phyloP scores from a whole-genome alignment of 2,888 invertebrate species.

The Epicampocera succincta region DNA sequence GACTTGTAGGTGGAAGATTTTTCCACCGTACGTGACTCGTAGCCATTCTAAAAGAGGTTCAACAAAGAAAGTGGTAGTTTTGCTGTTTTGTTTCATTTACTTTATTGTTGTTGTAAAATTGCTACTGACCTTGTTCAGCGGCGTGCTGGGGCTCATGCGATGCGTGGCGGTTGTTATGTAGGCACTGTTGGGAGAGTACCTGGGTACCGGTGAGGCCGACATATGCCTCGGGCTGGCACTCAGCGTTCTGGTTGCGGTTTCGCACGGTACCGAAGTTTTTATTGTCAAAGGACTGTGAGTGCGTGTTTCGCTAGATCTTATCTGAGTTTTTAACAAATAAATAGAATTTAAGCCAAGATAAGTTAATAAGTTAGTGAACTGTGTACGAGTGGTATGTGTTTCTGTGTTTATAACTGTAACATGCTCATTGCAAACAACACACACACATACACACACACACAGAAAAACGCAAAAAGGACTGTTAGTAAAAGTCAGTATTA shows the following conservation, averaged over 20 bases:
- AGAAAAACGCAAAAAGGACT: conserved; percentile 7
- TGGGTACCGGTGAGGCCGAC: conserved; percentile 79
- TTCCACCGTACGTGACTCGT: conserved; percentile 80
- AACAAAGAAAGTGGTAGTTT: background rate
- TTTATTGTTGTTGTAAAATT: background rate
- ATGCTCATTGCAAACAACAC: conserved; percentile 39
- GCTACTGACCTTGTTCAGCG: conserved; percentile 67
- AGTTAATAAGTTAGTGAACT: conserved; percentile 48
- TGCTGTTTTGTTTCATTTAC: background rate
- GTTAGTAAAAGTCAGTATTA: conserved; percentile 34
- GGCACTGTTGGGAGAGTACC: conserved; percentile 83
- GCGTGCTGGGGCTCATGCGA: conserved; percentile 79
- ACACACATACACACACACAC: conserved; percentile 8
- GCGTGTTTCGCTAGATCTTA: conserved; percentile 80
- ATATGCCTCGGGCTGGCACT: conserved; percentile 79
- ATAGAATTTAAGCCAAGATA: conserved; percentile 42
- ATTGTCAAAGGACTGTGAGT: conserved; percentile 81
- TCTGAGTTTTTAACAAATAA: conserved; percentile 72
- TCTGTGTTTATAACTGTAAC: conserved; percentile 4
- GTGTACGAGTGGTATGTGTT: background rate
- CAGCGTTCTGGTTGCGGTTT: conserved; percentile 77
- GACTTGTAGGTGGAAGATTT: conserved; percentile 83
- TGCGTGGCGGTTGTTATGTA: conserved; percentile 83
- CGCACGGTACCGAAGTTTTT: conserved; percentile 80
- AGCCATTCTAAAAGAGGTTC: conserved; percentile 74